These are phyloP conservation scores for Tridacna crocea DNA, from an alignment of 2,888 invertebrate species.

Conservation along the genomic window DNA sequence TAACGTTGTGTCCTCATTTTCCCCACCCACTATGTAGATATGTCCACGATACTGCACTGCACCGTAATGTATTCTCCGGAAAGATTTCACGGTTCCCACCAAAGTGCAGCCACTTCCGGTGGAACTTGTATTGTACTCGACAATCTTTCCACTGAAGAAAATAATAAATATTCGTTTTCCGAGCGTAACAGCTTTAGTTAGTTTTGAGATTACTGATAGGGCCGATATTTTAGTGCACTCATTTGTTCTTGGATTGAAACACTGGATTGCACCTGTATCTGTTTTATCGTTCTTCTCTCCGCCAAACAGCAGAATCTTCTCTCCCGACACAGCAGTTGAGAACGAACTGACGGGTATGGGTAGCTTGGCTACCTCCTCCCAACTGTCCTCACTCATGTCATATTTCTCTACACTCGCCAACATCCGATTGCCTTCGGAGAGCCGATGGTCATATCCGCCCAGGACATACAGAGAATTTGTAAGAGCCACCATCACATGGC, in stretches of 20 bases:
- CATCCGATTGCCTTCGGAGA: conserved; percentile 73
- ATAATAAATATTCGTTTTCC: conserved; percentile 74
- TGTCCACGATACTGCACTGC: conserved; percentile 75
- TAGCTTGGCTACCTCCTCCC: conserved; percentile 70
- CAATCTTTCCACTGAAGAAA: conserved; percentile 76
- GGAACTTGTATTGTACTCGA: conserved; percentile 65
- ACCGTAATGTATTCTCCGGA: conserved; percentile 77
- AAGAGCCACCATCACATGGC: conserved; percentile 76
- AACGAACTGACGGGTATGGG: conserved; percentile 74
- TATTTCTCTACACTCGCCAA: conserved; percentile 75
- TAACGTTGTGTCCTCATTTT: conserved; percentile 72
- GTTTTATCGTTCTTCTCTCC: conserved; percentile 78
- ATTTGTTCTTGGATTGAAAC: conserved; percentile 73
- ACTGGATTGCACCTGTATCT: conserved; percentile 75
- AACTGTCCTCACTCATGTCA: conserved; percentile 70
- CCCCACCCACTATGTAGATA: conserved; percentile 73
- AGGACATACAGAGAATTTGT: conserved; percentile 74
- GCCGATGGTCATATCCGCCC: conserved; percentile 77
- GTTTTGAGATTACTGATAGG: conserved; percentile 75
- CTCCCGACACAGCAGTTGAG: conserved; percentile 74
- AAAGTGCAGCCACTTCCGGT: conserved; percentile 62
- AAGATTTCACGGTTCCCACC: conserved; percentile 74
- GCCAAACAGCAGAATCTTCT: conserved; percentile 75
- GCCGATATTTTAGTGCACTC: conserved; percentile 68
- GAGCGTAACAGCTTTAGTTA: conserved; percentile 74